Conservation (phyloP, 2,113 vertebrate genomes). For the Parotia lawesii region DNA sequence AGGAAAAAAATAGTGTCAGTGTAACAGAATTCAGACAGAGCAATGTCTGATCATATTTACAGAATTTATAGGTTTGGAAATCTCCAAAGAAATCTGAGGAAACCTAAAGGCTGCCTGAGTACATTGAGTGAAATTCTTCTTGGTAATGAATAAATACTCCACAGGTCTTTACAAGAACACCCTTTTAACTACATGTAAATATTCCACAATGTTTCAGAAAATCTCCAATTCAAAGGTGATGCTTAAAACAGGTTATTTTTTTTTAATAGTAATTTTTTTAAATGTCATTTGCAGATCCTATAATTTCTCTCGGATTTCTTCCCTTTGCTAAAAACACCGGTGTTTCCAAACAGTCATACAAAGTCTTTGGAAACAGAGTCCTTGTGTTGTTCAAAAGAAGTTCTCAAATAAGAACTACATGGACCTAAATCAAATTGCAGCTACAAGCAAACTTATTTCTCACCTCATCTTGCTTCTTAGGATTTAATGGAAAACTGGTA, state of each 20-base stretch:
- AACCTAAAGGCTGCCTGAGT: conserved; percentile 47
- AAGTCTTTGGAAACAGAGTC: conserved; percentile 1
- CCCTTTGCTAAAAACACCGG: conserved; percentile 53
- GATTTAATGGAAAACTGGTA: conserved; percentile 69
- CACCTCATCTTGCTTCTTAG: conserved; percentile 64
- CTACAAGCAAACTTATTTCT: conserved; percentile 69
- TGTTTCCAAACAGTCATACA: conserved; percentile 58
- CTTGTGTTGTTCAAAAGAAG: background rate
- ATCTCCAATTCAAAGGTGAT: conserved; percentile 62
- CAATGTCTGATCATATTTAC: conserved; percentile 61
- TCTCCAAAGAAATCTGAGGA: conserved; percentile 65
- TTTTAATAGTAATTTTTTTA: conserved; percentile 37
- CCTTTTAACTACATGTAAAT: conserved; percentile 59
- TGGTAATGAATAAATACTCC: conserved; percentile 65
- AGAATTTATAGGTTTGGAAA: conserved; percentile 61
- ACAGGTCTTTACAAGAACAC: conserved; percentile 48
- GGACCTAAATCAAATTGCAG: conserved; percentile 51
- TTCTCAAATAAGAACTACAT: conserved; percentile 9
- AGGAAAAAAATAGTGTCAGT: background rate
- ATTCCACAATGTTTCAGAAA: conserved; percentile 59
- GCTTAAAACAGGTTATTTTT: conserved; percentile 56
- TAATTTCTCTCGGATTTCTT: conserved; percentile 49
- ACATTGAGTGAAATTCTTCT: conserved; percentile 61
- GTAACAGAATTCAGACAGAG: conserved; percentile 42
- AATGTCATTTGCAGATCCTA: conserved; percentile 64